Conservation (phyloP, 2,797 vertebrate genomes). For the Cossypha polioptera region DNA sequence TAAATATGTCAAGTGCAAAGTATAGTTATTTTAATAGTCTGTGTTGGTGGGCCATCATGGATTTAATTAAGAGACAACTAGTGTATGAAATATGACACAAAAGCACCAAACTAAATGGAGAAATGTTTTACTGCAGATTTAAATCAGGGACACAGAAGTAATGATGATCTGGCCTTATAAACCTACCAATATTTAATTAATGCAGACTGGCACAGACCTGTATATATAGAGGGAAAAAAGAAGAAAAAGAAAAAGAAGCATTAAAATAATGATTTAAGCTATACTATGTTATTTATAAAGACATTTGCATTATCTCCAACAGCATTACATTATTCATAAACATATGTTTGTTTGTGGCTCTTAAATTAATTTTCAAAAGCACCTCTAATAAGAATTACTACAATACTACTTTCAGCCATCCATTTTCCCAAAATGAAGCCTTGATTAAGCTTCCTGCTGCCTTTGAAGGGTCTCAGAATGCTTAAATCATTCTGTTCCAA, state of each 20-base stretch:
- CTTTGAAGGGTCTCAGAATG: background rate
- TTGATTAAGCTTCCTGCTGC: background rate
- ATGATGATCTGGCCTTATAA: conserved; percentile 74
- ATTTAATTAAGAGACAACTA: conserved; percentile 85
- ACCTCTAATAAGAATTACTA: conserved; percentile 50
- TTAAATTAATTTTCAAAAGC: conserved; percentile 66
- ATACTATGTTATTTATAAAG: conserved; percentile 71
- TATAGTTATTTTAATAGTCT: conserved; percentile 83
- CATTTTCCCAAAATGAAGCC: background rate
- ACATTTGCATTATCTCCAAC: conserved; percentile 68
- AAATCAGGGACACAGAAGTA: conserved; percentile 75
- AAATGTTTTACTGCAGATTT: conserved; percentile 81
- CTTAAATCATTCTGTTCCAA: background rate
- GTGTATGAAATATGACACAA: conserved; percentile 81
- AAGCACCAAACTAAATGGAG: conserved; percentile 79
- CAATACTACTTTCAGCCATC: conserved; percentile 30
- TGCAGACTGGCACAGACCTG: conserved; percentile 66
- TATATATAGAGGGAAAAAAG: conserved; percentile 20
- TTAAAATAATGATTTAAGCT: conserved; percentile 73
- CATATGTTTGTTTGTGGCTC: conserved; percentile 23
- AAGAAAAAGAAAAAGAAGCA: conserved; percentile 19
- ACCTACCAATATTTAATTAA: conserved; percentile 78
- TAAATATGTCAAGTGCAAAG: conserved; percentile 82
- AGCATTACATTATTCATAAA: conserved; percentile 71
- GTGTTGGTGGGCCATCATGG: conserved; percentile 80